Percentiles rank a stretch among this genome's conserved stretches.
Conservation (phyloP, 2,113 vertebrate genomes). For the Heloderma charlesbogerti region DNA sequence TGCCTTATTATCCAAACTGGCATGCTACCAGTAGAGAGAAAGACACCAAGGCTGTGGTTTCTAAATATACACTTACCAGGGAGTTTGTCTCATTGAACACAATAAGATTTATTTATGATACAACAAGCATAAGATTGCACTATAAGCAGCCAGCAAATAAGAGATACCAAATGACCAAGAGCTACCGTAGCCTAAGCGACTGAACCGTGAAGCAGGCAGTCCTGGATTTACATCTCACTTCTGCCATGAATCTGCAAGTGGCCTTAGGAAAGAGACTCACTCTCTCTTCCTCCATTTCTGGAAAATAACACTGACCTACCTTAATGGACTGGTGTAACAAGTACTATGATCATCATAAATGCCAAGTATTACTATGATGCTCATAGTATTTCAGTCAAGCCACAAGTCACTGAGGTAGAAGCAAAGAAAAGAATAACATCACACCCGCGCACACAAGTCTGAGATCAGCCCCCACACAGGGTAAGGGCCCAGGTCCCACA, state of each 20-base stretch:
- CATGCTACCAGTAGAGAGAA: neutral
- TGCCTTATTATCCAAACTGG: neutral
- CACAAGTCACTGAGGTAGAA: neutral
- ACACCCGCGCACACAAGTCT: neutral
- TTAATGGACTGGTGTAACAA: neutral
- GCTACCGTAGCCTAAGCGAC: neutral
- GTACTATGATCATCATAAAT: neutral
- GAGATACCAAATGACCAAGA: neutral
- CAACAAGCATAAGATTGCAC: neutral
- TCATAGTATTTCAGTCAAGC: neutral
- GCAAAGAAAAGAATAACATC: neutral
- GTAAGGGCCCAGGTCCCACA: neutral
- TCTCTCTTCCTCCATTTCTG: too few relatives aligned
- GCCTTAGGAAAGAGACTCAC: neutral
- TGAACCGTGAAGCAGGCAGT: neutral
- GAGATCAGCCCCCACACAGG: neutral
- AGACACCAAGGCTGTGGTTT: neutral
- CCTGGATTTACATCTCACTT: neutral
- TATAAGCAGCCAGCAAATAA: neutral
- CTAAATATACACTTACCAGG: neutral
- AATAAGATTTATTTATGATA: neutral
- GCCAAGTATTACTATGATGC: neutral
- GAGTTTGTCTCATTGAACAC: neutral
- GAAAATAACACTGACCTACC: neutral
- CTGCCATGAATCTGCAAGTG: too few relatives aligned